Percentiles rank a stretch among this genome's conserved stretches.
Evolutionary conservation across 2,113 vertebrate genomes (phyloP).

Genomic region (Mystacornis crossleyi): DNA sequence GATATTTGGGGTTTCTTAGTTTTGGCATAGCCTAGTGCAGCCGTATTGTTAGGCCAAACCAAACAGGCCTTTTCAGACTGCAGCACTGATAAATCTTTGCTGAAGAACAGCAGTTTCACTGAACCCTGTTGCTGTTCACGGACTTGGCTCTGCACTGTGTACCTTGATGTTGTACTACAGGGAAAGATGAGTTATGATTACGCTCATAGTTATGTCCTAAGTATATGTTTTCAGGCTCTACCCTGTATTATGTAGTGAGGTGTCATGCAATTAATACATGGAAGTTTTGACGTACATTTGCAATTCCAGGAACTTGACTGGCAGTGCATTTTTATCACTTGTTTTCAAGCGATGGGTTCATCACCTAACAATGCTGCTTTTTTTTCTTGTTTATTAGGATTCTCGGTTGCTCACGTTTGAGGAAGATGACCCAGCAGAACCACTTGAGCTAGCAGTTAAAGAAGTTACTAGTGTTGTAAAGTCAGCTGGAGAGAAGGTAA

Average conservation of each 20-base stretch:
- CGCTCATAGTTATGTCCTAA: not conserved
- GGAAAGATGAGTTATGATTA: not conserved
- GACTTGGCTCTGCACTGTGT: not conserved
- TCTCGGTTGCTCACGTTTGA: slow-evolving; percentile 80
- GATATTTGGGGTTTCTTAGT: not conserved
- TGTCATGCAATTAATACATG: not conserved
- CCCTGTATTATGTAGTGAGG: not conserved
- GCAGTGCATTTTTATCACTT: not conserved
- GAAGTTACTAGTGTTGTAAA: slow-evolving; percentile 78
- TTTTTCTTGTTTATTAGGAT: slow-evolving; percentile 70
- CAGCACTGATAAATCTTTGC: not conserved
- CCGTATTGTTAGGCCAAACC: not conserved
- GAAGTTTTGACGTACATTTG: not conserved
- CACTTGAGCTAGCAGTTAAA: slow-evolving; percentile 81
- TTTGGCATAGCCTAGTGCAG: not conserved
- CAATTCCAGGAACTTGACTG: not conserved
- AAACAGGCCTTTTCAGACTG: not conserved
- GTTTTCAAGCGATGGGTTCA: not conserved
- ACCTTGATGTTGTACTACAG: not conserved
- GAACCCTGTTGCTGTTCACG: not conserved
- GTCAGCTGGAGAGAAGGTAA: slow-evolving; percentile 86
- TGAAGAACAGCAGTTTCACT: not conserved
- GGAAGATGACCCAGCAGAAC: slow-evolving; percentile 75
- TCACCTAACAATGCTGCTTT: not conserved
- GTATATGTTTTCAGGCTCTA: not conserved